Percentiles rank a stretch among this genome's conserved stretches.
phyloP scores from a whole-genome alignment of 2,113 vertebrate species.

The Grallaria varia region DNA sequence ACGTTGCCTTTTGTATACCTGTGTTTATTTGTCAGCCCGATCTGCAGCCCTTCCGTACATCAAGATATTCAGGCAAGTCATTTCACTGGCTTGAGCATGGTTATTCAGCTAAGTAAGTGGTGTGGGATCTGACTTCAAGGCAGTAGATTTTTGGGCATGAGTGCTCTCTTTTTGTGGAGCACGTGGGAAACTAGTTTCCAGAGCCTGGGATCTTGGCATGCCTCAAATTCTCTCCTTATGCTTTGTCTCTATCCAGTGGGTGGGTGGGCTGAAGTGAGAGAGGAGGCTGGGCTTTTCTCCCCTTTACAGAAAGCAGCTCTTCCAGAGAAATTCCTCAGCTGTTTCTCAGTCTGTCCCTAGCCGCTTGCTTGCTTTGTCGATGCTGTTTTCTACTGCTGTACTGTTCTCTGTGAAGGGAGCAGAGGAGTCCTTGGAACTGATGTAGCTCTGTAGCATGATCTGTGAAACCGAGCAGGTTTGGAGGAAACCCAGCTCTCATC shows the following conservation, averaged over 20 bases:
- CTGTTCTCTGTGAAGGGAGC: not conserved
- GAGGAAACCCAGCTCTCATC: not conserved
- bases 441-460: not conserved
- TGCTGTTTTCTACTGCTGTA: not conserved
- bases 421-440: not conserved
- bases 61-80: not conserved
- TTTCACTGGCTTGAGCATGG: not conserved
- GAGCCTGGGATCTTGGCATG: not conserved
- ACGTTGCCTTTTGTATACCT: not conserved
- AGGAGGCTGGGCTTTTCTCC: not conserved
- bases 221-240: conserved; percentile 17
- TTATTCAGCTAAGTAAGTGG: not conserved
- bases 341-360: not conserved
- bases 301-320: not conserved
- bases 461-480: not conserved
- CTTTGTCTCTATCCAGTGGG: not conserved
- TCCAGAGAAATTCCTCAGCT: conserved; percentile 29
- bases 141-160: not conserved
- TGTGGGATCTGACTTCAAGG: not conserved
- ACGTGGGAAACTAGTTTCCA: not conserved
- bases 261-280: conserved; percentile 15
- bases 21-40: not conserved
- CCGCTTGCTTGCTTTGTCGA: not conserved
- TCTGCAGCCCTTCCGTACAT: not conserved
- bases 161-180: not conserved